Percentiles rank a stretch among this genome's conserved stretches.
These are phyloP conservation scores for Erinaceus europaeus DNA, from an alignment of 2,113 vertebrate genomes.

Conservation along the genomic window DNA sequence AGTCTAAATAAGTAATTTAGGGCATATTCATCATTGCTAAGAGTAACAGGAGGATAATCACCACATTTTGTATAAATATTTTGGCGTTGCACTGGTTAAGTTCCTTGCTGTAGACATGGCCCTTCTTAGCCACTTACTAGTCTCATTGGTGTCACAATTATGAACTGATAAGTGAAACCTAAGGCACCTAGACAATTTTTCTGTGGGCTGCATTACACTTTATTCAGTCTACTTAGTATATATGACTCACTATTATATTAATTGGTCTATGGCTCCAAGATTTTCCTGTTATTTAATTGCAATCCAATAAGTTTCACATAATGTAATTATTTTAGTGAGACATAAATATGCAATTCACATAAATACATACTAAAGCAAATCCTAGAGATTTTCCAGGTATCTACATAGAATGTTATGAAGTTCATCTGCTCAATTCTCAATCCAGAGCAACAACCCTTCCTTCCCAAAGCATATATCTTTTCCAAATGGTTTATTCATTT, in stretches of 20 bases:
- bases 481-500: neutral
- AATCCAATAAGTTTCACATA: slow-evolving; percentile 18
- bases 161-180: neutral
- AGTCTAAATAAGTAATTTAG: slow-evolving; percentile 41
- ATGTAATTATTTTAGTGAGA: slow-evolving; percentile 43
- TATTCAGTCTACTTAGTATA: neutral
- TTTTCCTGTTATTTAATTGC: slow-evolving; percentile 6
- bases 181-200: neutral
- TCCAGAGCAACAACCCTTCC: neutral
- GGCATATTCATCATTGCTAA: slow-evolving; percentile 21
- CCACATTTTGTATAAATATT: slow-evolving; percentile 6
- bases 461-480: neutral
- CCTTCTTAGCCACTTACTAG: neutral
- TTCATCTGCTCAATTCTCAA: neutral
- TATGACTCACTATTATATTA: neutral
- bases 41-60: neutral
- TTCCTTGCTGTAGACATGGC: slow-evolving; percentile 16
- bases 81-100: slow-evolving; percentile 26
- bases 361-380: neutral
- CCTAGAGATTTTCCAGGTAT: slow-evolving; percentile 6
- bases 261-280: neutral
- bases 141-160: neutral
- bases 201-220: neutral
- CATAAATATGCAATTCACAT: neutral
- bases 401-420: neutral